Evolutionary conservation across 2,888 invertebrate genomes (phyloP).

Genomic region (Megastigmus dorsalis): DNA sequence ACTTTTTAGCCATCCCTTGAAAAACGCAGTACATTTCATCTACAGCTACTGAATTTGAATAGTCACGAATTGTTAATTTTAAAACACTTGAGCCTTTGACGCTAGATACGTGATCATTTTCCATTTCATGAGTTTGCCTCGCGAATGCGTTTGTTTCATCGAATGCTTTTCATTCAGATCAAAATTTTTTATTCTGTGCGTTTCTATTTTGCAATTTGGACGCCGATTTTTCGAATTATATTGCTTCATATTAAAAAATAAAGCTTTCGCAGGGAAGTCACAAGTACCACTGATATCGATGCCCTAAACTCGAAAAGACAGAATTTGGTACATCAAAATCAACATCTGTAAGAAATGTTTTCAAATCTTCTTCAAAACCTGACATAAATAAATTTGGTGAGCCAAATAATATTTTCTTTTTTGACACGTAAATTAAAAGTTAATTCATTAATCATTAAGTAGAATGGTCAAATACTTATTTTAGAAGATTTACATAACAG

Average conservation of each 20-base stretch:
- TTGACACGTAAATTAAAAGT: constrained; percentile 45
- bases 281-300: constrained; percentile 42
- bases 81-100: constrained; percentile 53
- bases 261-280: constrained; percentile 47
- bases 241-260: constrained; percentile 42
- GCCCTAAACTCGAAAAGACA: not conserved
- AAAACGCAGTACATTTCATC: constrained; percentile 56
- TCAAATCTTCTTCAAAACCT: no score
- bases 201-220: not conserved
- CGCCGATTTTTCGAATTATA: constrained; percentile 40
- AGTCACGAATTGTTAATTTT: constrained; percentile 43
- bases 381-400: no score
- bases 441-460: constrained; percentile 55
- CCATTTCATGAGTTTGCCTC: no score
- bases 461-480: constrained; percentile 56
- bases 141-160: no score
- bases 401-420: constrained; percentile 52
- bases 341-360: no score
- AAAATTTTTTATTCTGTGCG: no score
- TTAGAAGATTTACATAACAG: constrained; percentile 56
- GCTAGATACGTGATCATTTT: constrained; percentile 8
- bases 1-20: constrained; percentile 51
- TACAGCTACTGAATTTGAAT: constrained; percentile 46
- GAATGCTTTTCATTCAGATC: no score
- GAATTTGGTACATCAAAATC: not conserved